Evolutionary conservation across 2,888 invertebrate species (phyloP).

Genomic region (Rapana venosa): DNA sequence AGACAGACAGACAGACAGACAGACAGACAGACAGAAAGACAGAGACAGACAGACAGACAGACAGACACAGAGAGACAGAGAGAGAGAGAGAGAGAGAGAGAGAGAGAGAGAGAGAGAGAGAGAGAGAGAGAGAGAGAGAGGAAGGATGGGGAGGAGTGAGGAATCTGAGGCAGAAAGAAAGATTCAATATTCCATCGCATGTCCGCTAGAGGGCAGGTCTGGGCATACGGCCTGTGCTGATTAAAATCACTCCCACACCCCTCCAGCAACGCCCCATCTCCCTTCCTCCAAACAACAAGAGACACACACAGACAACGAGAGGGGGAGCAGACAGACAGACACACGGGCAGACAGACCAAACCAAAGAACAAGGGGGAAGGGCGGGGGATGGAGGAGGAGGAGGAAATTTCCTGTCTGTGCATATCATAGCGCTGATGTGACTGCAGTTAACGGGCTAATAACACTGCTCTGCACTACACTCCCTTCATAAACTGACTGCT

Average conservation of each 20-base stretch:
- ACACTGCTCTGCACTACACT: constrained; percentile 26
- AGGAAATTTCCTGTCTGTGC: neutral
- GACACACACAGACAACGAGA: neutral
- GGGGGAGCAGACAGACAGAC: neutral
- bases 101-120: too few species aligned
- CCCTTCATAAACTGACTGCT: constrained; percentile 26
- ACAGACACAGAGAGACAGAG: too few species aligned
- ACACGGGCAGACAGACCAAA: neutral
- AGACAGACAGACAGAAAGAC: too few species aligned
- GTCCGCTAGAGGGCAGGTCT: neutral
- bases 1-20: neutral
- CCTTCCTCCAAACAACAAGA: neutral
- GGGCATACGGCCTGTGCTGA: neutral
- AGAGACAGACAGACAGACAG: too few species aligned
- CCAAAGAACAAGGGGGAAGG: neutral
- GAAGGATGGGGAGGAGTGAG: too few species aligned
- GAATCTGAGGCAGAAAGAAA: neutral
- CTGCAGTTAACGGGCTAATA: constrained; percentile 24
- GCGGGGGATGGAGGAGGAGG: neutral
- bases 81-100: too few species aligned
- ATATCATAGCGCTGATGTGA: constrained; percentile 3
- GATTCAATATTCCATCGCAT: neutral
- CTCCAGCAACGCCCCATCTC: too few species aligned
- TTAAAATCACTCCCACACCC: neutral
- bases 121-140: too few species aligned